Evolutionary conservation across 2,888 invertebrate species (phyloP).

Genomic region (Eurois occulta): DNA sequence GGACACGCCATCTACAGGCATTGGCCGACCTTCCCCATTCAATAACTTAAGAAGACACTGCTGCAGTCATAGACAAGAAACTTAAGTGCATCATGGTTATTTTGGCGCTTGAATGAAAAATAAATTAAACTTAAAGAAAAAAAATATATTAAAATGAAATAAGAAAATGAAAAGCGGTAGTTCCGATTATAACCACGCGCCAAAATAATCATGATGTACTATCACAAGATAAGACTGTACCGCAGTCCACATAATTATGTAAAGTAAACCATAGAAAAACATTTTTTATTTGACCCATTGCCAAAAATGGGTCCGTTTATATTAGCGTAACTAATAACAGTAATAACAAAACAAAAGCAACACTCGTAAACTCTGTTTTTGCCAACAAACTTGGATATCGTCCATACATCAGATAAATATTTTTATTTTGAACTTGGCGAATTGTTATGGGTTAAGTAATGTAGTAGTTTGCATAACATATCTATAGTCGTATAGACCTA

Average conservation of each 20-base stretch:
- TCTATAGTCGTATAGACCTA: constrained; percentile 10
- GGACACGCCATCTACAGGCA: neutral
- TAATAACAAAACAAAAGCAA: constrained; percentile 52
- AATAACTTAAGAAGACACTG: neutral
- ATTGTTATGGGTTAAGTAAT: constrained; percentile 26
- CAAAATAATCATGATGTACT: neutral
- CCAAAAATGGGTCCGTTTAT: constrained; percentile 45
- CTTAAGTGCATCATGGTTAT: neutral
- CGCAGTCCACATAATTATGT: constrained; percentile 13
- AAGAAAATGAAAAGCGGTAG: no score
- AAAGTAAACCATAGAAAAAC: constrained; percentile 39
- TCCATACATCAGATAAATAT: constrained; percentile 51
- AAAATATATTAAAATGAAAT: no score
- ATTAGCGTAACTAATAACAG: constrained; percentile 52
- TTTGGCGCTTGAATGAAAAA: neutral
- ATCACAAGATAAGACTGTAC: neutral
- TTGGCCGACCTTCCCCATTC: neutral
- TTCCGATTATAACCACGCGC: neutral
- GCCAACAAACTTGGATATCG: constrained; percentile 61
- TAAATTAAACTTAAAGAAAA: no score
- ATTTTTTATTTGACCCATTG: constrained; percentile 48
- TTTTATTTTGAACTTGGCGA: constrained; percentile 49
- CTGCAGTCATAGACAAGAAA: neutral
- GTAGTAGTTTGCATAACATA: constrained; percentile 33
- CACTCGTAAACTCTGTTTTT: constrained; percentile 61